Conservation (phyloP, 2,797 vertebrate genomes). For the Chaetodon trifasciatus region DNA sequence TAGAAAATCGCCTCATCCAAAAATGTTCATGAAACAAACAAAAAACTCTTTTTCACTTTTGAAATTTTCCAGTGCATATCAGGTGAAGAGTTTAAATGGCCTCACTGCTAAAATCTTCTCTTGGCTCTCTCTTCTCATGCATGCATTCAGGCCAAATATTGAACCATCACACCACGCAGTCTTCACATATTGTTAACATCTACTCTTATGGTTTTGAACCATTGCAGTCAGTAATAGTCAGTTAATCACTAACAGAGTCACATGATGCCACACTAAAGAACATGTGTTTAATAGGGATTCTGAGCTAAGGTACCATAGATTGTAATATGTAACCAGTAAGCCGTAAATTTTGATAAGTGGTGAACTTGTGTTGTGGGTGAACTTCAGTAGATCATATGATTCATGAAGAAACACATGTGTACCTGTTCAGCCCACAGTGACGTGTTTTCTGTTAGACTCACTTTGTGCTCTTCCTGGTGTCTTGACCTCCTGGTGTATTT, state of each 20-base stretch:
- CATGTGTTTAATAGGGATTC: slow-evolving; percentile 37
- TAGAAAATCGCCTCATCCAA: not conserved
- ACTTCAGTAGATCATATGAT: slow-evolving; percentile 28
- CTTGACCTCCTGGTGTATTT: slow-evolving; percentile 68
- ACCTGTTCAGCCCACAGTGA: slow-evolving; percentile 39
- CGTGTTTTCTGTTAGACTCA: slow-evolving; percentile 54
- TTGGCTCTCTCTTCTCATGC: not conserved
- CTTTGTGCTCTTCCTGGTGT: slow-evolving; percentile 48
- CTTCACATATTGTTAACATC: not conserved
- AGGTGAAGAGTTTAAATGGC: not conserved
- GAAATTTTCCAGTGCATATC: not conserved
- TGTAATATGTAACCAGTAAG: slow-evolving; percentile 46
- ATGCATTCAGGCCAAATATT: not conserved
- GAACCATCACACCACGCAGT: not conserved
- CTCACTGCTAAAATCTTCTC: not conserved
- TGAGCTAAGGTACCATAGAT: slow-evolving; percentile 15
- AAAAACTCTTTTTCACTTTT: not conserved
- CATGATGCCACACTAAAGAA: slow-evolving; percentile 6
- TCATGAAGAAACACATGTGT: slow-evolving; percentile 37
- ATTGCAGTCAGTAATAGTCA: slow-evolving; percentile 24
- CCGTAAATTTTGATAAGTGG: slow-evolving; percentile 44
- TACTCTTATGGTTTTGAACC: slow-evolving; percentile 19
- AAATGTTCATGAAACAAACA: not conserved
- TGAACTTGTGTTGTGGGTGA: slow-evolving; percentile 36
- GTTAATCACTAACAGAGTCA: slow-evolving; percentile 45